Evolutionary conservation across 2,888 invertebrate genomes (phyloP).

Genomic region (Mylabris sibirica): DNA sequence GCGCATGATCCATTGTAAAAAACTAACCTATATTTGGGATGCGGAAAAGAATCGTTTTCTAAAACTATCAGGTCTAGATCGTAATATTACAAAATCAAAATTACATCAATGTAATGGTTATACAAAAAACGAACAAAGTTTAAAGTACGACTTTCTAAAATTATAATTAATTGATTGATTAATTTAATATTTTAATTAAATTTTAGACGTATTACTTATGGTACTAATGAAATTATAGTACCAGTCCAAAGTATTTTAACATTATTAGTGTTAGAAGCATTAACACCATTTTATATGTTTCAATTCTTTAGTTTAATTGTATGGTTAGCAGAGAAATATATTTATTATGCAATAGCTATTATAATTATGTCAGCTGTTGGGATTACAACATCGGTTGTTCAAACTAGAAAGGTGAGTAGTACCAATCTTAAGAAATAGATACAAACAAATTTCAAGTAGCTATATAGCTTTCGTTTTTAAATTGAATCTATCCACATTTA

Average conservation of each 20-base stretch:
- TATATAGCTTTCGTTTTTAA: too few species aligned
- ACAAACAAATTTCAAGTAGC: neutral
- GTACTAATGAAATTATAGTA: slow-evolving; percentile 83
- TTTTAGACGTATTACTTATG: slow-evolving; percentile 79
- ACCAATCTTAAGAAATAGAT: slow-evolving; percentile 8
- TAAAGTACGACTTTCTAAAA: slow-evolving; percentile 64
- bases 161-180: too few species aligned
- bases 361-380: slow-evolving; percentile 84
- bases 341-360: slow-evolving; percentile 88
- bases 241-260: slow-evolving; percentile 78
- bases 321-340: slow-evolving; percentile 89
- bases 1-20: slow-evolving; percentile 81
- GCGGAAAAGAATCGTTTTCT: slow-evolving; percentile 70
- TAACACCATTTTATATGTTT: slow-evolving; percentile 96
- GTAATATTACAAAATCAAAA: slow-evolving; percentile 68
- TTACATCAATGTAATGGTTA: slow-evolving; percentile 71
- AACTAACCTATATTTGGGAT: slow-evolving; percentile 86
- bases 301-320: slow-evolving; percentile 89
- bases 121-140: slow-evolving; percentile 66
- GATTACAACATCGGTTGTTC: slow-evolving; percentile 81
- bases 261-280: slow-evolving; percentile 80
- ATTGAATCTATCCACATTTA: neutral
- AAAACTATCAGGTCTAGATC: slow-evolving; percentile 77
- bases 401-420: slow-evolving; percentile 76
- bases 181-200: too few species aligned